Percentiles rank a stretch among this genome's conserved stretches.
Evolutionary conservation across 2,797 vertebrate species (phyloP).

Genomic region (Karalla daura): DNA sequence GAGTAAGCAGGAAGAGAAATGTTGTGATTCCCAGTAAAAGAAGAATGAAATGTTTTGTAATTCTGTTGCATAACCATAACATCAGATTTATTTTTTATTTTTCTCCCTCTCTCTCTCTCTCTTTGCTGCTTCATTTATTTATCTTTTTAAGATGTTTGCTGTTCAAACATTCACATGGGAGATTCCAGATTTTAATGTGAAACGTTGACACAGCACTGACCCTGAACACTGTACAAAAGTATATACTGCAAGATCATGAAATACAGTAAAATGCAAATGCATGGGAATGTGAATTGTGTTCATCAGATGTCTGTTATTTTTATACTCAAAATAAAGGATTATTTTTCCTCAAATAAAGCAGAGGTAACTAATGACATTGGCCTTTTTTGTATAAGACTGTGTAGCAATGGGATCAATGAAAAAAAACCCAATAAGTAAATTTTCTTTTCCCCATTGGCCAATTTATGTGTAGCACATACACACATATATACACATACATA

Average conservation of each 20-base stretch:
- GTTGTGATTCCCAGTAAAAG: slow-evolving; percentile 9
- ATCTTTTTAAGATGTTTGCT: background rate
- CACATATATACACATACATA: too few species aligned
- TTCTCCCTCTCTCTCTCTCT: background rate
- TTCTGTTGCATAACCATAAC: slow-evolving; percentile 14
- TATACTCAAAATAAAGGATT: slow-evolving; percentile 83
- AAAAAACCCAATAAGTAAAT: background rate
- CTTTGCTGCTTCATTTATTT: slow-evolving; percentile 21
- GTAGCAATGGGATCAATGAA: background rate
- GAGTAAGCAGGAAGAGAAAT: slow-evolving; percentile 21
- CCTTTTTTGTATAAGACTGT: slow-evolving; percentile 8
- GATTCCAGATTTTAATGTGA: slow-evolving; percentile 13
- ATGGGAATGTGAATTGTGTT: slow-evolving; percentile 77
- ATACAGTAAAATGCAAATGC: slow-evolving; percentile 71
- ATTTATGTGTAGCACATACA: too few species aligned
- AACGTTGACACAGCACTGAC: slow-evolving; percentile 8
- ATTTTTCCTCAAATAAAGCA: slow-evolving; percentile 86
- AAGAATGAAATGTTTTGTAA: slow-evolving; percentile 16
- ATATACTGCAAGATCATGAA: slow-evolving; percentile 54
- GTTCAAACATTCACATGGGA: slow-evolving; percentile 14
- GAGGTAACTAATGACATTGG: slow-evolving; percentile 53
- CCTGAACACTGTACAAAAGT: slow-evolving; percentile 49
- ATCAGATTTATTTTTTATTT: background rate
- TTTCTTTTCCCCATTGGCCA: background rate
- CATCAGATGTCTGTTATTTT: slow-evolving; percentile 85